Conservation (phyloP, 2,888 invertebrate species). For the Drosophila meridionalis region DNA sequence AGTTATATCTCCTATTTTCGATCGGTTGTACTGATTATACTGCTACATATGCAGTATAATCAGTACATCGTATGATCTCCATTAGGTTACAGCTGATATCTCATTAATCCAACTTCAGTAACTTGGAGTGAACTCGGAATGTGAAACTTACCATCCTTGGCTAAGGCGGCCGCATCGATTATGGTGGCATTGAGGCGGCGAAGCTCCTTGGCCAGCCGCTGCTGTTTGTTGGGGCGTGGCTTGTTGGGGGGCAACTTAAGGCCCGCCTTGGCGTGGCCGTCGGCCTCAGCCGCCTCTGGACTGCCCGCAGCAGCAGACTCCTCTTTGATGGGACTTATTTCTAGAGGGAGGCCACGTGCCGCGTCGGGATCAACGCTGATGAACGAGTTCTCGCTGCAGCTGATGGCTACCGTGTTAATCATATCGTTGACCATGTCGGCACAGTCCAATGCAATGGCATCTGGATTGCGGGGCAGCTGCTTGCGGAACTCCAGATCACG, state of each 20-base stretch:
- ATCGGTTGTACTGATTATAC: no score
- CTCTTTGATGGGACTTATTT: constrained; percentile 33
- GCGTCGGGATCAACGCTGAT: constrained; percentile 72
- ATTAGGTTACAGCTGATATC: no score
- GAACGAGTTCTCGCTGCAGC: constrained; percentile 87
- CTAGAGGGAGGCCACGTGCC: constrained; percentile 12
- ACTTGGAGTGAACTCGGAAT: background rate
- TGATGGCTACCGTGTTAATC: constrained; percentile 87
- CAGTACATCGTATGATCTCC: no score
- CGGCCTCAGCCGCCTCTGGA: constrained; percentile 2
- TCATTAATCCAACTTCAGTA: no score
- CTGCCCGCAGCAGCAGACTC: constrained; percentile 23
- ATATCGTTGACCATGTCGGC: constrained; percentile 86
- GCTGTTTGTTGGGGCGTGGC: constrained; percentile 70
- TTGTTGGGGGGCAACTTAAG: constrained; percentile 25
- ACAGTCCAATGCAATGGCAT: constrained; percentile 65
- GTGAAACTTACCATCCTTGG: constrained; percentile 66
- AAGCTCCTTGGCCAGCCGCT: constrained; percentile 86
- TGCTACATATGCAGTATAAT: no score
- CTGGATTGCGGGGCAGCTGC: constrained; percentile 42
- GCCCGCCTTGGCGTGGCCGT: constrained; percentile 5
- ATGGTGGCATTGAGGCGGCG: constrained; percentile 89
- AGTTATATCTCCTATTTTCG: no score
- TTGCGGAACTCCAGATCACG: constrained; percentile 75
- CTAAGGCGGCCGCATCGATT: constrained; percentile 85